These are phyloP conservation scores for Poeciliopsis occidentalis DNA, from an alignment of 2,113 vertebrate species.

Conservation along the genomic window DNA sequence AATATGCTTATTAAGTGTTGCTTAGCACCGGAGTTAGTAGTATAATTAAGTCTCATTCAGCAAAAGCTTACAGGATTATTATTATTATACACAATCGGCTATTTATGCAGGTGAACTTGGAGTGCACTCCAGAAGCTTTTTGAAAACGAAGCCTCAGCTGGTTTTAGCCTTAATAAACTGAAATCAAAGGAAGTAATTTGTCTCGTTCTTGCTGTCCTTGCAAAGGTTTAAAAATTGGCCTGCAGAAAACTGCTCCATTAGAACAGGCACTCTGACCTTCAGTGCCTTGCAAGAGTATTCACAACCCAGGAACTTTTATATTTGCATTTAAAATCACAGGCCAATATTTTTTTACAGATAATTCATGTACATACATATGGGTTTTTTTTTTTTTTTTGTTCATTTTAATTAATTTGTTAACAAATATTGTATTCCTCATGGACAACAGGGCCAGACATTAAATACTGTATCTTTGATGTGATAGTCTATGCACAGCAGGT, in stretches of 20 bases:
- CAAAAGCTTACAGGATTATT: neutral
- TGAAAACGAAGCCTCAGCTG: neutral
- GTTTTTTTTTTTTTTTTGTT: too few relatives aligned
- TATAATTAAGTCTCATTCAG: neutral
- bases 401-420: too few relatives aligned
- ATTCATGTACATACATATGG: too few relatives aligned
- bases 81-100: neutral
- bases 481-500: too few relatives aligned
- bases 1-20: neutral
- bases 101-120: constrained; percentile 1
- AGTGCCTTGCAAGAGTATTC: too few relatives aligned
- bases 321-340: too few relatives aligned
- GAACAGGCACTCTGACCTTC: neutral
- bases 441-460: too few relatives aligned
- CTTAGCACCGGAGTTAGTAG: neutral
- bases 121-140: neutral
- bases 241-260: neutral
- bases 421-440: too few relatives aligned
- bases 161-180: neutral
- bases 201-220: neutral
- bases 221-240: too few relatives aligned
- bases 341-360: too few relatives aligned
- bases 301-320: too few relatives aligned
- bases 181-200: neutral
- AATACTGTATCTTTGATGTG: too few relatives aligned